Base-by-base conservation (phyloP, 2,113 vertebrate genomes). In the Hyaena hyaena region DNA sequence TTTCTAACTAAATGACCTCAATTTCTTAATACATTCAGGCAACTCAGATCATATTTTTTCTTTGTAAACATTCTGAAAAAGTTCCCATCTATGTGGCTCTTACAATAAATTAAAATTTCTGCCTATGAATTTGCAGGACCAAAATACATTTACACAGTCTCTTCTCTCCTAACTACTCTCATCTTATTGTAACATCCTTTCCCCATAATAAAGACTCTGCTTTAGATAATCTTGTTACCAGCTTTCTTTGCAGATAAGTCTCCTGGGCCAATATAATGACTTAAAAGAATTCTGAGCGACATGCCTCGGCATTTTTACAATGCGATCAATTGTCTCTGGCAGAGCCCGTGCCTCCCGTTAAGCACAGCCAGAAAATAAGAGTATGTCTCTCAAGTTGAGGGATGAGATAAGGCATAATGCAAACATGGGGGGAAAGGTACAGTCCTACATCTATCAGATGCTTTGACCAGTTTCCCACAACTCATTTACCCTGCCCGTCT, bases 31-130 rank as follows among this genome's bases (percentile, higher is more conserved):
- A 68, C 4, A 92, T 43, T 87, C 33, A 86, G 68, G 15, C 9
- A 82, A 90, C 43, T 89, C 69, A 80, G 53, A 71, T 74, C 63
- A 63, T 50, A 86, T 63, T 77, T 61, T 88, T 95, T 90, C 61
- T 84, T 90, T 94, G 93, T 88, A 94, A 97, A 97, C 76, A 19
- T 96, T 84, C 71, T 95, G n/a, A 94, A 85, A 81, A 74, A 74
- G 35, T 63, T 95, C 33, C 45, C 35, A 26, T 85, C 26, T 63
- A 53, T 71, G 43, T 74, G 63, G 69, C 4, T 94, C 69, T 83
- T 55, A 90, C 58, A 83, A 50, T 55, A 89, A 71, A 84, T 58
- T 17, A 71, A 66, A 87, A 81, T 73, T 88, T 81, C 55, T 94
- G 43, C 10, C 89, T 16, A 96, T 82, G 71, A 88, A 86, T 66